Evolutionary conservation across 2,113 vertebrate species (phyloP), one percentile per base, ranked within the genome.

Genomic region (Lepisosteus oculatus): DNA sequence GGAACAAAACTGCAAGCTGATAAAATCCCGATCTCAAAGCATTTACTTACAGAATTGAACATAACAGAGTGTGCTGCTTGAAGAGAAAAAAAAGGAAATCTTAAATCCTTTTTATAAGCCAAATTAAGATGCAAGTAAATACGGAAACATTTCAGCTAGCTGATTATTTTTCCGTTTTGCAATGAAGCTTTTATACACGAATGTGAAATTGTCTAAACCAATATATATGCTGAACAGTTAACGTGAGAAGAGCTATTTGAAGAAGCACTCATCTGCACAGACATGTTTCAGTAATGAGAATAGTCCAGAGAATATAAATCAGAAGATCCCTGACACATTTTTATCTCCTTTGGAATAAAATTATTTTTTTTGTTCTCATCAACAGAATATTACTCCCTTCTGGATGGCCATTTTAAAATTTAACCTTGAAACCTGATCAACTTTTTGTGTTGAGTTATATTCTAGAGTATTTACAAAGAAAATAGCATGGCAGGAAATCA

Each of bases 41-140:
- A 29, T 55, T 47, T 42, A 55, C 61, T 55, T 51, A 3, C 9
- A 68, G 72, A 56, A 55, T 6, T 55, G 72, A 8, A 47, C 6
- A 51, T 41, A n/a, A 59, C 57, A 55, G 43, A 55, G 43, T 5
- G 6, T 3, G 14, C 5, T 11, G 5, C 57, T 13, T 43, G 15
- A 67, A 43, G 55, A 67, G 14, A 15, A 59, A 59, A 29, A 29
- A 14, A 47, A 55, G n/a, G 29, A 43, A 65, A 13, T 55, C 51
- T 3, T 55, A 59, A 55, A 55, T 3, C 55, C 57, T 11, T 56
- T 73, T 78, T 73, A 71, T 65, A 73, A 79, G 84, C 72, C 68
- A 70, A 85, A 88, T 86, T 90, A 88, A 85, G 77, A 90, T 86
- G 81, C 85, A 87, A 76, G 82, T 84, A 84, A 84, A 84, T 75